Conservation (phyloP, 2,888 invertebrate genomes). For the Ellobium chinense region DNA sequence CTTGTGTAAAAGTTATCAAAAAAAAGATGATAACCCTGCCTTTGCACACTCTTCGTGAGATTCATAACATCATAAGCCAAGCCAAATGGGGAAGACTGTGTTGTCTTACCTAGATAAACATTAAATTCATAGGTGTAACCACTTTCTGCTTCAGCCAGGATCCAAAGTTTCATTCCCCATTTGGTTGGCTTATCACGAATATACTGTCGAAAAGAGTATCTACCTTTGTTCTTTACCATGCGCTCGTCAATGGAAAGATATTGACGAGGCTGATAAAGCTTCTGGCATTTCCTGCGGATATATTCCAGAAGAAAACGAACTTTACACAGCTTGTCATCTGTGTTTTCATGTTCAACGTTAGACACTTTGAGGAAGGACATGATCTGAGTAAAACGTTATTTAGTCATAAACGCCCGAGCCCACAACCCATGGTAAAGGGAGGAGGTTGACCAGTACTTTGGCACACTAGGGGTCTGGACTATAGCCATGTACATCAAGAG, state of each 20-base stretch:
- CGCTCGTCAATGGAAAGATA: constrained; percentile 41
- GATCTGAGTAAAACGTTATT: background rate
- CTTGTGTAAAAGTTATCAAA: constrained; percentile 38
- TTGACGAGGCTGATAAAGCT: constrained; percentile 24
- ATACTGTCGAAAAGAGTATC: constrained; percentile 33
- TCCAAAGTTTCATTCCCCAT: constrained; percentile 48
- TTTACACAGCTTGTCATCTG: constrained; percentile 15
- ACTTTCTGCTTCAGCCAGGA: constrained; percentile 32
- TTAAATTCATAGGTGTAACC: constrained; percentile 38
- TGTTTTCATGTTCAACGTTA: background rate
- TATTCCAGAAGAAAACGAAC: constrained; percentile 11
- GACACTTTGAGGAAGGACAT: constrained; percentile 23
- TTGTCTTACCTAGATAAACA: constrained; percentile 24
- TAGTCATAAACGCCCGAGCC: constrained; percentile 11
- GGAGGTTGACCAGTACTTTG: background rate
- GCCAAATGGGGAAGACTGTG: background rate
- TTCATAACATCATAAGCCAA: constrained; percentile 43
- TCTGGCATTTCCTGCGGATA: constrained; percentile 22
- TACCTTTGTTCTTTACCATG: constrained; percentile 37
- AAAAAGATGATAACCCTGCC: constrained; percentile 28
- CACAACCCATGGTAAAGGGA: constrained; percentile 28
- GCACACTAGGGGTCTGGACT: background rate
- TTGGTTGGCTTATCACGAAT: constrained; percentile 36
- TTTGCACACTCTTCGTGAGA: background rate
- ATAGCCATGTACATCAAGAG: constrained; percentile 33